phyloP scores from a whole-genome alignment of 1,140 invertebrate genomes.

The Bombus confusus region DNA sequence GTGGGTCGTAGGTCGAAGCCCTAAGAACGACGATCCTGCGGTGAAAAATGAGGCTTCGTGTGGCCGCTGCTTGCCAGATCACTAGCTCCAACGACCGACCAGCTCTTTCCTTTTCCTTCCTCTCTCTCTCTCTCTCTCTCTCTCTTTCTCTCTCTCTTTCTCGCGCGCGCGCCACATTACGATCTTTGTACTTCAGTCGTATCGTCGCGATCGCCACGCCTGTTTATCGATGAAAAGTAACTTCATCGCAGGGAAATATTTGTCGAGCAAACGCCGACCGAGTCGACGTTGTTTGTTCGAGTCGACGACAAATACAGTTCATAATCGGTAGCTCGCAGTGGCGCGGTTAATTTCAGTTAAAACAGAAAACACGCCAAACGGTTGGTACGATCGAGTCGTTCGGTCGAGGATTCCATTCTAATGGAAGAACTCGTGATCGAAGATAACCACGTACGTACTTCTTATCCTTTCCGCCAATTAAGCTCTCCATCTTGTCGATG shows the following conservation, averaged over 20 bases:
- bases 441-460: neutral
- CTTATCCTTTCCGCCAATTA: slow-evolving; percentile 38
- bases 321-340: neutral
- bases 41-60: slow-evolving; percentile 72
- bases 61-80: slow-evolving; percentile 52
- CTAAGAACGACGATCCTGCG: slow-evolving; percentile 56
- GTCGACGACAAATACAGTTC: neutral
- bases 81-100: slow-evolving; percentile 33
- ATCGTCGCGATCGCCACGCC: neutral
- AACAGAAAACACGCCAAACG: neutral
- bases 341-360: neutral
- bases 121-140: neutral
- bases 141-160: neutral
- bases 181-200: neutral
- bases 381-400: neutral
- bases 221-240: neutral
- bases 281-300: neutral
- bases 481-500: slow-evolving; percentile 26
- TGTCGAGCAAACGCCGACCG: neutral
- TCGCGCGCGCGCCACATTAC: neutral
- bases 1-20: slow-evolving; percentile 67
- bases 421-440: neutral
- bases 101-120: neutral
- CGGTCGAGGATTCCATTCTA: neutral
- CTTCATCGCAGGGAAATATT: neutral